A percentile compares a stretch with the other conserved stretches of the same genome.
phyloP scores from a whole-genome alignment of 2,888 invertebrate species.

The Altica lythri region DNA sequence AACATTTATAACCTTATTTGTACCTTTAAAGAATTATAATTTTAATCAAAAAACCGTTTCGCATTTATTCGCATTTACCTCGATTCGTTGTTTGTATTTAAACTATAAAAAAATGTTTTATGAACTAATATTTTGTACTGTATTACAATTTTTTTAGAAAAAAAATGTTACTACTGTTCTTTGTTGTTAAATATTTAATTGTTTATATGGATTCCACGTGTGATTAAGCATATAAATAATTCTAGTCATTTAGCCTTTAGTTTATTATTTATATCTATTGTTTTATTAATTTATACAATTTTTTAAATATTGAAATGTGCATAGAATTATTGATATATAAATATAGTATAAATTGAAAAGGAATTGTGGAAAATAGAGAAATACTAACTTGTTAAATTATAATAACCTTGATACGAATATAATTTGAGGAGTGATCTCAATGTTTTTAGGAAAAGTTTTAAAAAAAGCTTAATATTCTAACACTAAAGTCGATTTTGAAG shows the following conservation, averaged over 20 bases:
- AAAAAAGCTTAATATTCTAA: slow-evolving; percentile 35
- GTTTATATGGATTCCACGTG: slow-evolving; percentile 27
- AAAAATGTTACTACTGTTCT: neutral
- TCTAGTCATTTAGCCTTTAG: slow-evolving; percentile 31
- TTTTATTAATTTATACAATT: slow-evolving; percentile 13
- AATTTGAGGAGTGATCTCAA: slow-evolving; percentile 42
- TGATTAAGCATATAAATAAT: slow-evolving; percentile 21
- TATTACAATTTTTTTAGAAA: neutral
- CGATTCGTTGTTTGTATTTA: too few species aligned
- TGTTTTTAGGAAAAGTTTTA: slow-evolving; percentile 41
- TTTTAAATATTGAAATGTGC: slow-evolving; percentile 24
- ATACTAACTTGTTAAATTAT: slow-evolving; percentile 34
- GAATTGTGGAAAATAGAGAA: slow-evolving; percentile 35
- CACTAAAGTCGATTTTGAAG: slow-evolving; percentile 24
- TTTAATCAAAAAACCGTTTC: too few species aligned
- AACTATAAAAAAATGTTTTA: too few species aligned
- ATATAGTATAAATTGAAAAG: slow-evolving; percentile 37
- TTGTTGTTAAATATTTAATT: neutral
- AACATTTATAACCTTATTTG: too few species aligned
- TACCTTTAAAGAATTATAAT: too few species aligned
- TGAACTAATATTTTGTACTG: neutral
- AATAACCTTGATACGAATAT: slow-evolving; percentile 29
- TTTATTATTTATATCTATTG: slow-evolving; percentile 17
- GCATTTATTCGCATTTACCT: too few species aligned
- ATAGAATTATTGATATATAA: slow-evolving; percentile 29